Conservation (phyloP, 2,113 vertebrate genomes). For the Etheostoma cragini region DNA sequence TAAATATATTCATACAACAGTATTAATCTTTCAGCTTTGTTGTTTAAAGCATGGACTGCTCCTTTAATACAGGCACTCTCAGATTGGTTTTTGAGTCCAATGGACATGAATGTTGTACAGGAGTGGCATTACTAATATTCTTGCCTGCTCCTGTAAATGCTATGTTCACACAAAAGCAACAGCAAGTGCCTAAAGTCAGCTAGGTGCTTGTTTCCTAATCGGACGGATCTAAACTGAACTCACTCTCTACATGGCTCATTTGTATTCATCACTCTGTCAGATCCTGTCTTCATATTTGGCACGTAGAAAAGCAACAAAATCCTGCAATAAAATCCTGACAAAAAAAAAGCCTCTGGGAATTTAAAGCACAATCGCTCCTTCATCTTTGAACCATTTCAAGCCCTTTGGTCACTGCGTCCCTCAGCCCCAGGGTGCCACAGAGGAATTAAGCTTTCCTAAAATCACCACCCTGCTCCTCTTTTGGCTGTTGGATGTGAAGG, state of each 20-base stretch:
- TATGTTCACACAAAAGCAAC: slow-evolving; percentile 28
- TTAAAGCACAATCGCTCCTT: slow-evolving; percentile 64
- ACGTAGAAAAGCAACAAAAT: slow-evolving; percentile 27
- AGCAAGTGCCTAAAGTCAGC: slow-evolving; percentile 69
- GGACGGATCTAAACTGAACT: not conserved
- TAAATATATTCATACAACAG: slow-evolving; percentile 68
- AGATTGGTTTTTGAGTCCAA: not conserved
- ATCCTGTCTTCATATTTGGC: slow-evolving; percentile 11
- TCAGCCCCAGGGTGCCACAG: slow-evolving; percentile 67
- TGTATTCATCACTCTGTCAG: slow-evolving; percentile 6
- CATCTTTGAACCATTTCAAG: slow-evolving; percentile 65
- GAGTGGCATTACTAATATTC: not conserved
- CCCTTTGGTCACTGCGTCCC: slow-evolving; percentile 58
- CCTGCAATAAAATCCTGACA: slow-evolving; percentile 51
- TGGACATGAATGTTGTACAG: not conserved
- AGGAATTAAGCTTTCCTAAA: slow-evolving; percentile 73
- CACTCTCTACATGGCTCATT: not conserved
- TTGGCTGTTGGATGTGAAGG: slow-evolving; percentile 47
- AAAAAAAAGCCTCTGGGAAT: slow-evolving; percentile 63
- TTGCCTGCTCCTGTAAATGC: not conserved
- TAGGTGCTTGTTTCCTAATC: not conserved
- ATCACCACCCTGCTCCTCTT: slow-evolving; percentile 56
- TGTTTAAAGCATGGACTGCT: slow-evolving; percentile 69
- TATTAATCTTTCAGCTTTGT: slow-evolving; percentile 39
- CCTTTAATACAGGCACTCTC: not conserved